Evolutionary conservation across 2,113 vertebrate genomes (phyloP).

Genomic region (Tauraco erythrolophus): DNA sequence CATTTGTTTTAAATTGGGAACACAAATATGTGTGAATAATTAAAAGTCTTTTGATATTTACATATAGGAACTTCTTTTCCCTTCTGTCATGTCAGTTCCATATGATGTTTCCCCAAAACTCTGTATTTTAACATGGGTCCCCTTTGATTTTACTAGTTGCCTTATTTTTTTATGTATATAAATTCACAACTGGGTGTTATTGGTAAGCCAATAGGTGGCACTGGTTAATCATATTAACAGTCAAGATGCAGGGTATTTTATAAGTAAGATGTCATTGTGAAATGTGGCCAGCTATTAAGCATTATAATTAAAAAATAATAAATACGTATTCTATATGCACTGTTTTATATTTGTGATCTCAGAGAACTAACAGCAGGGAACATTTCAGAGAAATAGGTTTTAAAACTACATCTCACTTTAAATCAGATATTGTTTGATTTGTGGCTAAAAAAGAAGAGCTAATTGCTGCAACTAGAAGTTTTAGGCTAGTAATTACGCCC

Average conservation of each 20-base stretch:
- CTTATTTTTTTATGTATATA: background rate
- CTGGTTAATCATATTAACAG: constrained; percentile 9
- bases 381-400: background rate
- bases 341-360: background rate
- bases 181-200: background rate
- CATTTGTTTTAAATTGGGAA: background rate
- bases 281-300: background rate
- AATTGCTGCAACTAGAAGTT: background rate
- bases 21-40: background rate
- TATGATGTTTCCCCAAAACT: background rate
- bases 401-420: background rate
- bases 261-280: background rate
- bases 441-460: background rate
- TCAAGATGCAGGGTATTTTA: background rate
- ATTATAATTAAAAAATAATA: background rate
- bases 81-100: background rate
- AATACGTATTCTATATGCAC: background rate
- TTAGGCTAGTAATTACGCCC: background rate
- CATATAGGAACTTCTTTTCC: background rate
- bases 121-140: background rate
- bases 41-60: background rate
- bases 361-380: background rate
- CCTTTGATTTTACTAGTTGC: background rate
- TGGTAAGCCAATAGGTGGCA: constrained; percentile 56
- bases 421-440: background rate